Base-by-base conservation (phyloP, 2,888 invertebrate species). In the Argyra leucocephala region DNA sequence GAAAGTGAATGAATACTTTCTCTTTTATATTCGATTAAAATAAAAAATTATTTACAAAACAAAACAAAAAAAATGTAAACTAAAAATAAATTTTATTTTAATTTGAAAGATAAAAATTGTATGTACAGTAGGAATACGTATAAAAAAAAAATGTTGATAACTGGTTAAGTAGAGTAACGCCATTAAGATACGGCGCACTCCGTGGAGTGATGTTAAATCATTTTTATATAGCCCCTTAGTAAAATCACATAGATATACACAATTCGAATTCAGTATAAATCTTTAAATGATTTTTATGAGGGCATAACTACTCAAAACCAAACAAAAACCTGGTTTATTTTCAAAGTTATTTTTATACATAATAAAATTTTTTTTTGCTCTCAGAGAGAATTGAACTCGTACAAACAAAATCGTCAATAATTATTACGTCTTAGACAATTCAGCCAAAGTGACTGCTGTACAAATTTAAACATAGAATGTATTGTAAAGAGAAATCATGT, bases 181-280 rank as follows among this genome's bases (percentile, higher is more conserved):
- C n/a, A n/a, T n/a, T n/a, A n/a, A n/a, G n/a, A n/a, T n/a, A 31
- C 4, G 9, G 12, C 10, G 9, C 31, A 31, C 48, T 31, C 48
- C 48, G 48, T 48, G 48, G 48, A 48, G 48, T 48, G 31, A 37
- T 18, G n/a, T 48, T 31, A n/a, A n/a, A 48, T 48, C 37, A 48
- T 48, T 48, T 48, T 18, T 7, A 7, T 48, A 2, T 48, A 48
- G 48, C 48, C 48, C 48, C 9, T 48, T 48, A 18, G 18, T 48
- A 18, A 48, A 48, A 48, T 48, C 48, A 48, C 48, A 37, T 48
- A 31, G 48, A 48, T 18, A 48, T 48, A 48, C 18, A 48, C 48
- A 48, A 48, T 2, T 9, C 12, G 6, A 12, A 15, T 48, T 48
- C 7, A 2, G 48, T 48, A 48, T 48, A 48, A 48, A 48, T 48